A percentile compares a stretch with the other conserved stretches of the same genome.
These are phyloP conservation scores for Zaprionus ornatus DNA, from an alignment of 1,140 invertebrate genomes.

Conservation along the genomic window DNA sequence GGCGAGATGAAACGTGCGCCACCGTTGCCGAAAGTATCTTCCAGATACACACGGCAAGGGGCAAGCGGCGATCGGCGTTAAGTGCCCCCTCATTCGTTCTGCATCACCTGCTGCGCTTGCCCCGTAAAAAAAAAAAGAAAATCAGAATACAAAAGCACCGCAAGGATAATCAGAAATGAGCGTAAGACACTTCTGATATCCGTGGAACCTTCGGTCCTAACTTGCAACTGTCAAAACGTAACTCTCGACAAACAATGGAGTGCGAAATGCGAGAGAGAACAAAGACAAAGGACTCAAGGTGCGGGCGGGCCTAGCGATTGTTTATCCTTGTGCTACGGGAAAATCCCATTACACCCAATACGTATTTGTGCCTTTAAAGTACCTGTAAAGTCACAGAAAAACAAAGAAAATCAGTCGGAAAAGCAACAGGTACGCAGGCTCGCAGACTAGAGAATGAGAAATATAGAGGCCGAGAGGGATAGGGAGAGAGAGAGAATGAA, in stretches of 20 bases:
- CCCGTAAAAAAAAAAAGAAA: constrained; percentile 17
- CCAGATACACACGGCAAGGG: constrained; percentile 26
- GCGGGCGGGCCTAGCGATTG: constrained; percentile 38
- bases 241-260: constrained; percentile 49
- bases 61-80: constrained; percentile 50
- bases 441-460: constrained; percentile 22
- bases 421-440: constrained; percentile 35
- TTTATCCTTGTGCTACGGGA: constrained; percentile 61
- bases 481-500: constrained; percentile 1
- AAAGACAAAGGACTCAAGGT: constrained; percentile 42
- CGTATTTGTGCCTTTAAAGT: constrained; percentile 37
- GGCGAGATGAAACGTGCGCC: constrained; percentile 74
- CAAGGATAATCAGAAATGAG: constrained; percentile 72
- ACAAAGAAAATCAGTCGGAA: constrained; percentile 25
- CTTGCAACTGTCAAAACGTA: constrained; percentile 68
- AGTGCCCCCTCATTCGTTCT: constrained; percentile 63
- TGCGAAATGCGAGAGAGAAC: constrained; percentile 46
- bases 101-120: constrained; percentile 57
- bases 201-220: constrained; percentile 1
- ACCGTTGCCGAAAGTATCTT: constrained; percentile 53
- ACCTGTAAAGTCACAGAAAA: constrained; percentile 57
- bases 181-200: constrained; percentile 29
- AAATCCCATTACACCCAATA: constrained; percentile 58
- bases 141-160: constrained; percentile 64
- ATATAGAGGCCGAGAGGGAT: background rate